Evolutionary conservation across 2,113 vertebrate genomes (phyloP), one percentile per base, ranked within the genome.

Genomic region (Tilapia sparmanii): DNA sequence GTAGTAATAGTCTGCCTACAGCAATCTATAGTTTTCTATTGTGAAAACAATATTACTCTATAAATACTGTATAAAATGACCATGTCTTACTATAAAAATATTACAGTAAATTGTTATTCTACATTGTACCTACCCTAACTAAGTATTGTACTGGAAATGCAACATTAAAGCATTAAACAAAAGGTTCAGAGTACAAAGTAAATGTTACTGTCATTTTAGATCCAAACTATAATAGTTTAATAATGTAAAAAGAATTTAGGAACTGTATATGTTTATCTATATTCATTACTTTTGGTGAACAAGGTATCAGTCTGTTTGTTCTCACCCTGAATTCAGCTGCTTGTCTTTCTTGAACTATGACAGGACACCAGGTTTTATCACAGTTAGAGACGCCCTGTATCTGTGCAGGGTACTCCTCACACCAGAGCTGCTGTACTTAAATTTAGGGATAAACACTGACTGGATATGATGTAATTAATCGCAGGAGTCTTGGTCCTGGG

Each of bases 161-260:
- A 76, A 47, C 16, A 76, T 76, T 76, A 50, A 47, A 76, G 24
- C 24, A 76, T 76, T 50, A 76, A 76, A 76, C 24, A 19, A 31
- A 42, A 71, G 66, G 22, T 45, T 42, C 66, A 24, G 22, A 71
- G 12, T 7, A 3, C 24, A 29, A 31, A 19, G 9, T 50, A 50
- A 76, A 47, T 50, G 24, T 76, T 76, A 50, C 22, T 47, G 22
- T 47, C 15, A 26, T 31, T 18, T 31, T 59, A 8, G 31, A 45
- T 19, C 71, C 71, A 18, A 19, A 19, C 15, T 50, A 11, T 50
- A 18, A 76, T 19, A 50, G 22, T 19, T 76, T 45, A 29, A 29
- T 47, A 29, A 26, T 47, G 9, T 47, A 76, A 76, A 76, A 29
- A 8, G 2, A 29, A 50, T 50, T 31, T 19, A 50, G 40, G 24